Evolutionary conservation across 2,888 invertebrate genomes (phyloP).

Genomic region (Drosophila infuscata): DNA sequence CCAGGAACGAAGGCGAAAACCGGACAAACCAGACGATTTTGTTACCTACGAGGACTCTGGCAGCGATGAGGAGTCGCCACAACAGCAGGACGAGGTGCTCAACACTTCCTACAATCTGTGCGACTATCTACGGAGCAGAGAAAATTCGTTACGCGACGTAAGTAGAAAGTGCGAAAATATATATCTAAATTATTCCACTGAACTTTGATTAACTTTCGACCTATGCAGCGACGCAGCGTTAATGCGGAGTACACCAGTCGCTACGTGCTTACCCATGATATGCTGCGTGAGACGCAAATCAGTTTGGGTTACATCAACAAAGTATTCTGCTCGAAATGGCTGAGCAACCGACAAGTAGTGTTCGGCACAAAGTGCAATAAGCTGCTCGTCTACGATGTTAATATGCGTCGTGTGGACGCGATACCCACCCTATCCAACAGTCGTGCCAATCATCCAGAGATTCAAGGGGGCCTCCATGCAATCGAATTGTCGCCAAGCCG

Average conservation of each 20-base stretch:
- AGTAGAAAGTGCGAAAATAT: slow-evolving; percentile 17
- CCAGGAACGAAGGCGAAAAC: slow-evolving; percentile 91
- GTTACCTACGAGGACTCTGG: slow-evolving; percentile 95
- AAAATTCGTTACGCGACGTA: slow-evolving; percentile 90
- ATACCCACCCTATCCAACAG: slow-evolving; percentile 93
- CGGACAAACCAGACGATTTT: slow-evolving; percentile 96
- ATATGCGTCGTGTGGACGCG: slow-evolving; percentile 93
- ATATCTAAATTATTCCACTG: background rate
- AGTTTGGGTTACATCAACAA: slow-evolving; percentile 95
- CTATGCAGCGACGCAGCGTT: slow-evolving; percentile 86
- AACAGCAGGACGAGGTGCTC: slow-evolving; percentile 90
- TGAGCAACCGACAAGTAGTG: slow-evolving; percentile 96
- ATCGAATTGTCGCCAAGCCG: slow-evolving; percentile 97
- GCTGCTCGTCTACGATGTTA: slow-evolving; percentile 96
- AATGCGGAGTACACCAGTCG: slow-evolving; percentile 93
- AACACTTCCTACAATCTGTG: slow-evolving; percentile 94
- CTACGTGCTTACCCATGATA: slow-evolving; percentile 95
- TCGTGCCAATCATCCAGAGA: slow-evolving; percentile 85
- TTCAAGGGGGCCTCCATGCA: slow-evolving; percentile 95
- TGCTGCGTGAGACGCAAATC: slow-evolving; percentile 94
- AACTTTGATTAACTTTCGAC: slow-evolving; percentile 70
- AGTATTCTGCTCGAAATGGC: slow-evolving; percentile 98
- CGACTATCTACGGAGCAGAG: slow-evolving; percentile 92
- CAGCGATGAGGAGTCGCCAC: slow-evolving; percentile 92
- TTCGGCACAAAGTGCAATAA: slow-evolving; percentile 99